phyloP scores from a whole-genome alignment of 2,797 vertebrate species.

The Miichthys miiuy region DNA sequence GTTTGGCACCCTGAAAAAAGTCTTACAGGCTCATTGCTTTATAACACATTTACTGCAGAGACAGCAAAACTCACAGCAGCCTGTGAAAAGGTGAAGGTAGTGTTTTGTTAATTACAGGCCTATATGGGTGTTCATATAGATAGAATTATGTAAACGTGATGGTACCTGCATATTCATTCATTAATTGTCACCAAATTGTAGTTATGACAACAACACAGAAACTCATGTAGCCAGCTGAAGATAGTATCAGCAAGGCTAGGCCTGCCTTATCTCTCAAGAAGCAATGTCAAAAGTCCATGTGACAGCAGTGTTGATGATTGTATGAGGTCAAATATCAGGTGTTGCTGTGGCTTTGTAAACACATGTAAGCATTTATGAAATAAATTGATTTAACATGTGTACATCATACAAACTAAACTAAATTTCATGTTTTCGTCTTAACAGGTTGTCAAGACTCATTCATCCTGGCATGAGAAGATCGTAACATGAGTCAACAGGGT shows the following conservation, averaged over 20 bases:
- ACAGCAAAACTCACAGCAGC: neutral
- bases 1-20: neutral
- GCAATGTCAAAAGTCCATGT: conserved; percentile 77
- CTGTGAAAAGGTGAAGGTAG: neutral
- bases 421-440: neutral
- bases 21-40: neutral
- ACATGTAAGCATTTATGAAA: neutral
- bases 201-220: conserved; percentile 28
- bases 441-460: conserved; percentile 63
- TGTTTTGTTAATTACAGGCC: neutral
- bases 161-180: too few relatives aligned
- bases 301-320: conserved; percentile 49
- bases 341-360: conserved; percentile 26
- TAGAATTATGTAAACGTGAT: neutral
- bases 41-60: neutral
- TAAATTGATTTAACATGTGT: neutral
- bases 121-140: neutral
- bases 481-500: conserved; percentile 95
- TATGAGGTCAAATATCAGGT: conserved; percentile 56
- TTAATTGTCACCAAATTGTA: neutral
- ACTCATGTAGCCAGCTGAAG: conserved; percentile 23
- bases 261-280: conserved; percentile 71
- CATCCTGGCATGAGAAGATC: conserved; percentile 82
- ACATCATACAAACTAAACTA: neutral
- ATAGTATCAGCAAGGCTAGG: conserved; percentile 39